Evolutionary conservation across 2,113 vertebrate genomes (phyloP).

Genomic region (Cairina moschata): DNA sequence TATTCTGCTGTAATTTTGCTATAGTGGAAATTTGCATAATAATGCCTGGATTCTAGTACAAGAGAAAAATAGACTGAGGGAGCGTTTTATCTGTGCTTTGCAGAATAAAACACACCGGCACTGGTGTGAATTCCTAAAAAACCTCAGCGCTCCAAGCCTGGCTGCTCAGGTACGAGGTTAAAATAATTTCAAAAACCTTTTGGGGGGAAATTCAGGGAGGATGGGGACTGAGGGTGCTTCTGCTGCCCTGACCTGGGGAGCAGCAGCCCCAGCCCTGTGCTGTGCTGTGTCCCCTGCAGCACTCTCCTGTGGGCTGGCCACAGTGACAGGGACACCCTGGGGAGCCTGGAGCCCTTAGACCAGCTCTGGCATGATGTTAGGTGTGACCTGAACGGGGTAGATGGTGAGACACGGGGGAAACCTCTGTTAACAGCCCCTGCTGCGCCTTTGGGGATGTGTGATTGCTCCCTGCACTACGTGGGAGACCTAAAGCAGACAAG

Average conservation of each 20-base stretch:
- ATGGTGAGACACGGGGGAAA: background rate
- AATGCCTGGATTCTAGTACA: slow-evolving; percentile 8
- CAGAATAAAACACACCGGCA: background rate
- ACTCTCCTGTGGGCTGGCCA: too few relatives aligned
- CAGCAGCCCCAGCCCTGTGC: too few relatives aligned
- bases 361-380: background rate
- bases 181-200: background rate
- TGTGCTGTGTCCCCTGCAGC: too few relatives aligned
- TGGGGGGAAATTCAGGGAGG: background rate
- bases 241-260: background rate
- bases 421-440: background rate
- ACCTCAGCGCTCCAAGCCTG: background rate
- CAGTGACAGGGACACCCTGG: background rate
- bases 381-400: background rate
- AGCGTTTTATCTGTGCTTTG: background rate
- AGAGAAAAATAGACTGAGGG: background rate
- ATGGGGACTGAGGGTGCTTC: background rate
- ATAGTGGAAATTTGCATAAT: slow-evolving; percentile 41
- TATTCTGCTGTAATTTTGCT: slow-evolving; percentile 34
- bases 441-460: background rate
- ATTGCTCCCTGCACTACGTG: background rate
- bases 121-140: background rate
- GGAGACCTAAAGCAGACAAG: background rate
- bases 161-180: background rate
- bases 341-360: background rate